Conservation (phyloP, 2,113 vertebrate genomes). For the Malurus alboscapulatus region DNA sequence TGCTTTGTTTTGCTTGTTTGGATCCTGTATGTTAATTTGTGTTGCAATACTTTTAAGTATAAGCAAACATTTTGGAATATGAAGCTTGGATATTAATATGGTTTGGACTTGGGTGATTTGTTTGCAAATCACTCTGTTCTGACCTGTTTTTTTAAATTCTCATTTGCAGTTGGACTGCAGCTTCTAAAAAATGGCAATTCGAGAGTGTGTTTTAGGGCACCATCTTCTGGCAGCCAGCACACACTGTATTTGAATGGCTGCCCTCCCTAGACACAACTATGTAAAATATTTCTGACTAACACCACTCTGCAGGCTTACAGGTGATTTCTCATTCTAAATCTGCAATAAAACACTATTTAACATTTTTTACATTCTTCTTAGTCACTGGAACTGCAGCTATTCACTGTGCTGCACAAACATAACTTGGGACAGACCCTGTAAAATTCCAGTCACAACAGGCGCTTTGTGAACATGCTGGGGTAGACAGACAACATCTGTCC, state of each 20-base stretch:
- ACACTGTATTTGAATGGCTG: background rate
- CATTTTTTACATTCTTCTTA: constrained; percentile 60
- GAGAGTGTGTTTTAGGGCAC: constrained; percentile 27
- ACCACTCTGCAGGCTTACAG: background rate
- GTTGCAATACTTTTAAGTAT: background rate
- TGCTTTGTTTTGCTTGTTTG: background rate
- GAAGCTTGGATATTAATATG: background rate
- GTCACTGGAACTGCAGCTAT: constrained; percentile 21
- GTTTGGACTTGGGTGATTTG: background rate
- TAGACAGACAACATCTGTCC: background rate
- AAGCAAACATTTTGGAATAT: background rate
- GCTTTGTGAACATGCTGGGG: background rate
- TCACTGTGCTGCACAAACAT: background rate
- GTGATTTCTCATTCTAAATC: constrained; percentile 42
- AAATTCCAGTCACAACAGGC: constrained; percentile 11
- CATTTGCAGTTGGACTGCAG: background rate
- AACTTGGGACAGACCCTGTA: background rate
- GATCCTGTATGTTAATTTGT: background rate
- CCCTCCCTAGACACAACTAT: constrained; percentile 4
- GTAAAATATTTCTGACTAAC: constrained; percentile 23
- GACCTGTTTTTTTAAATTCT: background rate
- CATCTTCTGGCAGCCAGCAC: constrained; percentile 44
- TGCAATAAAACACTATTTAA: constrained; percentile 50
- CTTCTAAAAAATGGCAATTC: background rate
- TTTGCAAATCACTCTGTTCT: background rate